Evolutionary conservation across 2,888 invertebrate genomes (phyloP).

Genomic region (Coenonympha arcania): DNA sequence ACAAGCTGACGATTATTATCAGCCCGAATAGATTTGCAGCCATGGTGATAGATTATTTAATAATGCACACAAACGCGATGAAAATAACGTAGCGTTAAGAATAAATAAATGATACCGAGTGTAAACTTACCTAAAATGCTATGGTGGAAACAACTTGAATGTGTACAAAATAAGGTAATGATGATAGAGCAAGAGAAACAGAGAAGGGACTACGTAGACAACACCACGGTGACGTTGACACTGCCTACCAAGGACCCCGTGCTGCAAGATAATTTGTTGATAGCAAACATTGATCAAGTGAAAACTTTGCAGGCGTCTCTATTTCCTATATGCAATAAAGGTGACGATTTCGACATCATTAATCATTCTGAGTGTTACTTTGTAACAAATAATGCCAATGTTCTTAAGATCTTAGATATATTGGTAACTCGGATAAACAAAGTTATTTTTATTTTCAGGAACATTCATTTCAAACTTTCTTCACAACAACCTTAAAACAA

Average conservation of each 20-base stretch:
- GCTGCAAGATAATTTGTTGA: constrained; percentile 57
- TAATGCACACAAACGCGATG: constrained; percentile 34
- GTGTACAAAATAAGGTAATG: constrained; percentile 52
- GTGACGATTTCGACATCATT: constrained; percentile 42
- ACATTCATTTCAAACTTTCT: constrained; percentile 78
- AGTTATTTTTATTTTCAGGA: constrained; percentile 45
- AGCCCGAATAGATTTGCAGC: constrained; percentile 45
- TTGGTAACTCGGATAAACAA: background rate
- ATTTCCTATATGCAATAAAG: constrained; percentile 76
- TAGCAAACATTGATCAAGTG: constrained; percentile 71
- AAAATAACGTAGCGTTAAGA: constrained; percentile 2
- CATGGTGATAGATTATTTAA: constrained; percentile 56
- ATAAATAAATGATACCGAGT: background rate
- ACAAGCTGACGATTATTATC: constrained; percentile 34
- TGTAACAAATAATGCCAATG: too few relatives aligned
- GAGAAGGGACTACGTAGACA: constrained; percentile 48
- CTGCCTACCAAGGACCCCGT: constrained; percentile 56
- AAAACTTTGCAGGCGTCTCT: constrained; percentile 78
- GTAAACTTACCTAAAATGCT: constrained; percentile 49
- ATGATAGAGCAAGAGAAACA: constrained; percentile 64
- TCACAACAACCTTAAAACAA: constrained; percentile 78
- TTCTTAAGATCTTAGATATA: too few relatives aligned
- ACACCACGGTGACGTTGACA: constrained; percentile 54
- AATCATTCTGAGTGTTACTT: too few relatives aligned
- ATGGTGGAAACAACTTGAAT: constrained; percentile 70